Percentiles rank a stretch among this genome's conserved stretches.
Evolutionary conservation across 2,113 vertebrate genomes (phyloP).

Genomic region (Ptilonorhynchus violaceus): DNA sequence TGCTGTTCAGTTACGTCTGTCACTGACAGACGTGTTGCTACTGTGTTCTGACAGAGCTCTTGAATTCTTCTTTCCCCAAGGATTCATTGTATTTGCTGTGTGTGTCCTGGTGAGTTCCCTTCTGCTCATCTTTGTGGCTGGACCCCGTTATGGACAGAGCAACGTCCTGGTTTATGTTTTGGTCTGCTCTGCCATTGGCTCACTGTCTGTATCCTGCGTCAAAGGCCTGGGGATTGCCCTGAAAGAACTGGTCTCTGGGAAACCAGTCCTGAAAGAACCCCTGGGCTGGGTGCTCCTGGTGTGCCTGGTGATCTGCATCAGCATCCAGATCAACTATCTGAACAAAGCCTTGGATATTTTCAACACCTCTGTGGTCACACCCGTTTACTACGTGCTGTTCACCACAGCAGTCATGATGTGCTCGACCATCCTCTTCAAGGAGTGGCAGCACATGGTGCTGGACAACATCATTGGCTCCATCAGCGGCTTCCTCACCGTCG

Average conservation of each 20-base stretch:
- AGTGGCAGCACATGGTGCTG: conserved; percentile 79
- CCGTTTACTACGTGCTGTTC: conserved; percentile 85
- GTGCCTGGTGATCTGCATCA: conserved; percentile 79
- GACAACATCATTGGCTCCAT: conserved; percentile 74
- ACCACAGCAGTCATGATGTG: conserved; percentile 82
- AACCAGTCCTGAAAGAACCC: conserved; percentile 77
- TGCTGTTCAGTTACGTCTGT: background rate
- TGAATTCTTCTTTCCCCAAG: conserved; percentile 62
- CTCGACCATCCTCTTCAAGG: conserved; percentile 85
- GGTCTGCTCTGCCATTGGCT: conserved; percentile 83
- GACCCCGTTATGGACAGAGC: conserved; percentile 78
- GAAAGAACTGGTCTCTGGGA: conserved; percentile 79
- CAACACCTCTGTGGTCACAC: conserved; percentile 79
- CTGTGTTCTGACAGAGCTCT: background rate
- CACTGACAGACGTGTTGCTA: background rate
- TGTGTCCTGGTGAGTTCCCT: conserved; percentile 79
- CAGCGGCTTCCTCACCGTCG: conserved; percentile 82
- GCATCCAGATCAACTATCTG: conserved; percentile 83
- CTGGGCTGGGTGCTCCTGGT: conserved; percentile 78
- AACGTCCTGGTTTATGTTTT: conserved; percentile 83
- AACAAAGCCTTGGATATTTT: conserved; percentile 86
- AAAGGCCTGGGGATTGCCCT: conserved; percentile 84
- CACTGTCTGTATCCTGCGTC: conserved; percentile 81
- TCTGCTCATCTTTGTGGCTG: conserved; percentile 79
- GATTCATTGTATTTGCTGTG: conserved; percentile 81